These are phyloP conservation scores for Cataglyphis cursor DNA, from an alignment of 2,888 invertebrate genomes.

Conservation along the genomic window DNA sequence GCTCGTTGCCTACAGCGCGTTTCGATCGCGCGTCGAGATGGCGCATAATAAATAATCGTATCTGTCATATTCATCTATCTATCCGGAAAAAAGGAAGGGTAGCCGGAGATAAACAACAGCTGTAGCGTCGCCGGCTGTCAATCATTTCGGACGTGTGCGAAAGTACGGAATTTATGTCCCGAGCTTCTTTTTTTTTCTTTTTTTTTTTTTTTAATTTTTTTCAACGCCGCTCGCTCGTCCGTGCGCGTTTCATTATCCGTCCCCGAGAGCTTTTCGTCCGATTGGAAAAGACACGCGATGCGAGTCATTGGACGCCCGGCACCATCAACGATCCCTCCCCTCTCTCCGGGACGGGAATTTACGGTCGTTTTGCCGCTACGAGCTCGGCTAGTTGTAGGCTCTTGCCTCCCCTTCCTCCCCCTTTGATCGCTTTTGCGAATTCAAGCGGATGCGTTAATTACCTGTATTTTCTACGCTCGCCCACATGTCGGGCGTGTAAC, in stretches of 20 bases:
- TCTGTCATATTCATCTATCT: conserved; percentile 56
- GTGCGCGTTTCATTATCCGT: conserved; percentile 61
- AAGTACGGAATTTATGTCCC: conserved; percentile 53
- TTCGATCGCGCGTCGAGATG: conserved; percentile 49
- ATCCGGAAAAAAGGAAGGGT: conserved; percentile 24
- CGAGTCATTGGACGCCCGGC: conserved; percentile 31
- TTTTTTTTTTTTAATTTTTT: neutral
- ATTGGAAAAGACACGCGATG: conserved; percentile 55
- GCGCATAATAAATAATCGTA: conserved; percentile 57
- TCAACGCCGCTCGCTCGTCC: conserved; percentile 30
- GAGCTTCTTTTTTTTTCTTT: neutral
- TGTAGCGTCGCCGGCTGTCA: conserved; percentile 63
- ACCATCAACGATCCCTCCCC: neutral
- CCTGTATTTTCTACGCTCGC: conserved; percentile 16
- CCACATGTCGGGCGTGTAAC: conserved; percentile 25
- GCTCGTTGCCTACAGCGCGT: conserved; percentile 33
- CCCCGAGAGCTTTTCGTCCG: conserved; percentile 50
- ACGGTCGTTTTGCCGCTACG: conserved; percentile 26
- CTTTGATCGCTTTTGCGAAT: conserved; percentile 32
- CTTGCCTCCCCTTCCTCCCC: neutral
- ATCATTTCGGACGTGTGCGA: conserved; percentile 55
- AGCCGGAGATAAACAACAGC: conserved; percentile 49
- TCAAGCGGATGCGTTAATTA: conserved; percentile 50
- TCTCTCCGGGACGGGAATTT: conserved; percentile 37
- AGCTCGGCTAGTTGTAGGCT: neutral